A percentile compares a stretch with the other conserved stretches of the same genome.
Evolutionary conservation across 2,888 invertebrate genomes (phyloP).

Genomic region (Parapristionchus giblindavisi): DNA sequence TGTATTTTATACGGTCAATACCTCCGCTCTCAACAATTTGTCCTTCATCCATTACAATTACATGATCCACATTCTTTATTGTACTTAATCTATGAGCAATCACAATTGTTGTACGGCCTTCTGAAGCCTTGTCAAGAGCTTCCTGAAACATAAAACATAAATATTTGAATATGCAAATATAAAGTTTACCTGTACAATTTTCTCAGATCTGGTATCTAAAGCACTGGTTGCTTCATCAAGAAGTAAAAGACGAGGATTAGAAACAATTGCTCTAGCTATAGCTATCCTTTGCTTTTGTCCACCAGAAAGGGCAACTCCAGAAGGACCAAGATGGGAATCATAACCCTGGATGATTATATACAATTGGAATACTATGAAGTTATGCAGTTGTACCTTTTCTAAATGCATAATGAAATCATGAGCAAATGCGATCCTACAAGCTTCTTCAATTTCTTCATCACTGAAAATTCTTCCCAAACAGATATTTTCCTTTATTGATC

Average conservation of each 20-base stretch:
- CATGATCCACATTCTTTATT: constrained; percentile 9
- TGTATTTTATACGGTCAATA: neutral
- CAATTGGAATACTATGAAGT: neutral
- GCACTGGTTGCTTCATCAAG: constrained; percentile 33
- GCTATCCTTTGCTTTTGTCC: constrained; percentile 30
- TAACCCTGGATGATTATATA: constrained; percentile 14
- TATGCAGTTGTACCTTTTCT: neutral
- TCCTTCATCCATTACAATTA: constrained; percentile 27
- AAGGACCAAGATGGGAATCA: constrained; percentile 12
- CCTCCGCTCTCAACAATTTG: constrained; percentile 10
- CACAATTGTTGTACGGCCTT: constrained; percentile 20
- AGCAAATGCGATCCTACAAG: neutral
- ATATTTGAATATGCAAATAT: no score
- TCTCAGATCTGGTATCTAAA: constrained; percentile 21
- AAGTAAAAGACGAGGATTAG: constrained; percentile 12
- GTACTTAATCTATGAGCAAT: constrained; percentile 34
- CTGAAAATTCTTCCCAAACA: constrained; percentile 6
- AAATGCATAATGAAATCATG: constrained; percentile 21
- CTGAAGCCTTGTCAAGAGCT: constrained; percentile 13
- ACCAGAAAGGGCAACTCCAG: constrained; percentile 19
- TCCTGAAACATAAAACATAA: no score
- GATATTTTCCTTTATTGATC: constrained; percentile 17
- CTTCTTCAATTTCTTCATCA: constrained; percentile 4
- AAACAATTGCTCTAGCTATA: constrained; percentile 23
- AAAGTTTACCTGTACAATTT: constrained; percentile 19